phyloP scores from a whole-genome alignment of 2,113 vertebrate species.

The Rhinopomastus cyanomelas region DNA sequence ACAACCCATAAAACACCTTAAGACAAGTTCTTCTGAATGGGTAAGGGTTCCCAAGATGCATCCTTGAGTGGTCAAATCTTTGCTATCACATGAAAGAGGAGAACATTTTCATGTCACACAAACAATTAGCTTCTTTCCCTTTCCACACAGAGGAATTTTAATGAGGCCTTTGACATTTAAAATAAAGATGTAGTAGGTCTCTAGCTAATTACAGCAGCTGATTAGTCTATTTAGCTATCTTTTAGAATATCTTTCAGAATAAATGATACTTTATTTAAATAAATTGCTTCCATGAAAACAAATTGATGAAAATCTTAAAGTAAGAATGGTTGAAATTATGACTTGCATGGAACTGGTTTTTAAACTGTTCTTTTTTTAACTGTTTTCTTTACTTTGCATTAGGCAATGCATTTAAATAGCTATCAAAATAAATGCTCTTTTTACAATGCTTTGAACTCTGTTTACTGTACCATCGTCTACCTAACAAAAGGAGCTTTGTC shows the following conservation, averaged over 20 bases:
- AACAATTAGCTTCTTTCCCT: background rate
- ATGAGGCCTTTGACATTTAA: background rate
- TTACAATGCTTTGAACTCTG: background rate
- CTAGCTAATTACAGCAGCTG: slow-evolving; percentile 1
- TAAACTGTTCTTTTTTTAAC: background rate
- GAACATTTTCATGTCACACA: background rate
- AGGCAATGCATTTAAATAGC: background rate
- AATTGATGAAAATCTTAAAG: background rate
- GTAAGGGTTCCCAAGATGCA: background rate
- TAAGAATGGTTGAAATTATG: background rate
- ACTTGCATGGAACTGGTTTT: background rate
- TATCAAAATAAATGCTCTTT: background rate
- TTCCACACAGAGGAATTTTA: background rate
- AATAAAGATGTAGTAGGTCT: background rate
- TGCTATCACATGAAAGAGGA: background rate
- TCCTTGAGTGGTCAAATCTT: background rate
- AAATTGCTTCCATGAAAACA: background rate
- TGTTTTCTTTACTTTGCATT: background rate
- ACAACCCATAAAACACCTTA: background rate
- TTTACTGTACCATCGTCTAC: background rate
- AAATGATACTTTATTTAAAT: background rate
- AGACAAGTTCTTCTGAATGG: background rate
- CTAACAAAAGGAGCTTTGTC: background rate
- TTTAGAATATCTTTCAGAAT: no score
- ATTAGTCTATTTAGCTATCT: background rate